Base-by-base conservation (phyloP, 2,888 invertebrate genomes). In the Eupithecia dodoneata region DNA sequence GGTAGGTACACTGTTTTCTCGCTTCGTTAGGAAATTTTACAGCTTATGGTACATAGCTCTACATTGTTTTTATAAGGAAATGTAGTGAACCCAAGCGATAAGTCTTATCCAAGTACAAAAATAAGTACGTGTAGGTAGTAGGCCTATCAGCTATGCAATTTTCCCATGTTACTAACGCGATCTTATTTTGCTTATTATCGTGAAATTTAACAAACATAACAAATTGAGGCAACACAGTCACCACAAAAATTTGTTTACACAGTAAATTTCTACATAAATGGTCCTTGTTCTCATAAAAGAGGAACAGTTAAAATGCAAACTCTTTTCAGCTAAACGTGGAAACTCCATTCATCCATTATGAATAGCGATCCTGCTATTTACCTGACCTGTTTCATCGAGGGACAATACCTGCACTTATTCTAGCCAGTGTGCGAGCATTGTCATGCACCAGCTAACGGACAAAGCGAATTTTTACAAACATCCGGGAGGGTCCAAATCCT, bases 341-440 rank as follows among this genome's bases (percentile, higher is more conserved):
- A 90, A 89, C 87, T 88, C 82, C 85, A 89, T 87, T 87, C 84
- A 85, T 87, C 87, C 85, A 88, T 88, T 89, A 89, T 89, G 87
- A 89, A 91, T 86, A 85, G 86, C 86, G 87, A 91, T 91, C 89
- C 84, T 83, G 87, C 86, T 93, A 93, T 93, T 94, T 94, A 91
- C 90, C 91, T 92, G 93, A 91, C 93, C 93, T 89, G 90, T 88
- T 92, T 91, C 89, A 87, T 84, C 83, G 85, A 85, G 87, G 87
- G 87, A 90, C 87, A 89, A 90, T 90, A 86, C 88, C 86, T 83
- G 82, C 83, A 80, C 85, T 87, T 87, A 86, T 87, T 86, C 86
- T 85, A 85, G 83, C 86, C 85, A 86, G 85, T 45, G 75, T 55
- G 71, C 66, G 70, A 59, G 70, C 76, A 76, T 76, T 79, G 74